A percentile compares a stretch with the other conserved stretches of the same genome.
These are phyloP conservation scores for Chrysopa pallens DNA, from an alignment of 1,140 invertebrate species.

Conservation along the genomic window DNA sequence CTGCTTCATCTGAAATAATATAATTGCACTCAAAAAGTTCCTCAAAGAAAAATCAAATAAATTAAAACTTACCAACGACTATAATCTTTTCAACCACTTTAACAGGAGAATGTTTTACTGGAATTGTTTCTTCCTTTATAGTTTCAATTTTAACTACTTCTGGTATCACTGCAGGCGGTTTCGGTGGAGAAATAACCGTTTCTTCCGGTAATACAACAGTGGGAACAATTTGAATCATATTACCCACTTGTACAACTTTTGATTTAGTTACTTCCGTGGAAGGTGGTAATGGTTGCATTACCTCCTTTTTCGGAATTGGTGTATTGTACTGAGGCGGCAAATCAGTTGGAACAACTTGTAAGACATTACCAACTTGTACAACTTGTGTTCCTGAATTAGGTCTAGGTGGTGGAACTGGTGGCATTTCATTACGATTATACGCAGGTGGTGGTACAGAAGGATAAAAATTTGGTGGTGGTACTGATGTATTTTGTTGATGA, in stretches of 20 bases:
- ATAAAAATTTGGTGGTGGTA: too few relatives aligned
- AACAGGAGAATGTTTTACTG: too few relatives aligned
- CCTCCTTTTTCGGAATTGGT: too few relatives aligned
- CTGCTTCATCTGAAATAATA: background rate
- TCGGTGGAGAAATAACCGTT: background rate
- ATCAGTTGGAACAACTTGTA: constrained; percentile 30
- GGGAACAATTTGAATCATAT: constrained; percentile 36
- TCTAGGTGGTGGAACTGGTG: constrained; percentile 1
- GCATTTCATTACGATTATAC: background rate
- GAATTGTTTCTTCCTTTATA: too few relatives aligned
- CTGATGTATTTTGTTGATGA: too few relatives aligned
- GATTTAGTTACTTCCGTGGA: background rate
- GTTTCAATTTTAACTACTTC: too few relatives aligned
- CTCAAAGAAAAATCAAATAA: too few relatives aligned
- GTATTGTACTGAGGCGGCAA: background rate
- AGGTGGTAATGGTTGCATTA: too few relatives aligned
- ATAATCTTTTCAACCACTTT: too few relatives aligned
- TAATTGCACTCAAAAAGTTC: too few relatives aligned
- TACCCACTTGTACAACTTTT: constrained; percentile 28
- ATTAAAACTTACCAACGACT: too few relatives aligned
- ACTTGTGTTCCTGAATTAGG: constrained; percentile 6
- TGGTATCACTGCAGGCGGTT: constrained; percentile 1
- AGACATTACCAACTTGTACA: constrained; percentile 30
- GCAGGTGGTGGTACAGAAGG: background rate
- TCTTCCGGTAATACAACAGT: background rate